Evolutionary conservation across 2,797 vertebrate genomes (phyloP).

Genomic region (Clarias laeviceps): DNA sequence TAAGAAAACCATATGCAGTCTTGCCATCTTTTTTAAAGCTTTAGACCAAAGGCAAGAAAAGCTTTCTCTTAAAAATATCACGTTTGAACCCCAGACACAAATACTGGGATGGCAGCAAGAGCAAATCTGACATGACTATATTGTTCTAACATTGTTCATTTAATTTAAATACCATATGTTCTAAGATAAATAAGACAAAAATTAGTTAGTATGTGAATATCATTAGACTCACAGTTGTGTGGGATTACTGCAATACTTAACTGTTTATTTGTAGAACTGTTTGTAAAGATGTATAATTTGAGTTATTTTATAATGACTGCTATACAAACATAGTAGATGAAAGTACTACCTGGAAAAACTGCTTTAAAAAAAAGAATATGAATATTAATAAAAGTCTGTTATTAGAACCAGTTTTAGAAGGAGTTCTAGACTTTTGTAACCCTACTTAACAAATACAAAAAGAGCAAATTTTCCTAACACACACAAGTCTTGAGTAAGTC

Average conservation of each 20-base stretch:
- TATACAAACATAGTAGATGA: no score
- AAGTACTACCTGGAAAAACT: no score
- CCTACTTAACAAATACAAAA: background rate
- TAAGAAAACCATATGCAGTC: background rate
- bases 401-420: background rate
- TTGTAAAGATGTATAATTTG: no score
- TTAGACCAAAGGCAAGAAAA: background rate
- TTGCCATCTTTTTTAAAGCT: background rate
- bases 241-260: no score
- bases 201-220: background rate
- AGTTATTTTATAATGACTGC: no score
- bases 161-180: background rate
- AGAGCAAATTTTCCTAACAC: background rate
- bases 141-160: background rate
- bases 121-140: background rate
- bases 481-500: background rate
- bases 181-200: background rate
- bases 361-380: no score
- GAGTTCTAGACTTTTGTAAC: background rate
- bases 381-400: no score
- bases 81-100: background rate
- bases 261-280: no score
- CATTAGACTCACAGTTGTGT: no score
- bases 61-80: background rate
- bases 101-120: background rate